Evolutionary conservation across 2,888 invertebrate species (phyloP).

Genomic region (Seira ritae): DNA sequence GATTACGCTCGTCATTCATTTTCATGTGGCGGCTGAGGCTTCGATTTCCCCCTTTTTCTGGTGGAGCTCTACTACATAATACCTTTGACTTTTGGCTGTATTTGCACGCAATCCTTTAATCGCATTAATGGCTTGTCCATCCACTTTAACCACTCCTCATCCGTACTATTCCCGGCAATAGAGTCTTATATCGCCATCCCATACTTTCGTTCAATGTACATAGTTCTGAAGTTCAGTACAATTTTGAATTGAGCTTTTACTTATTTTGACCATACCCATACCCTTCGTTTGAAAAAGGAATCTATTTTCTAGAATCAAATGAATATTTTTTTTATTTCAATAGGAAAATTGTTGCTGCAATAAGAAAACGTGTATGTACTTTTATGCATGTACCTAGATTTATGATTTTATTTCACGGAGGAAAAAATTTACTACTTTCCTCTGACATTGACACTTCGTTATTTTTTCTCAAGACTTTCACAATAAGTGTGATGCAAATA

Average conservation of each 20-base stretch:
- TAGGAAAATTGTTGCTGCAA: too few relatives aligned
- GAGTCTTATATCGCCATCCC: neutral
- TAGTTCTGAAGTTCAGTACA: too few relatives aligned
- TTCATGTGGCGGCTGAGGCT: slow-evolving; percentile 25
- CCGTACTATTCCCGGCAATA: neutral
- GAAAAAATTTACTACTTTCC: too few relatives aligned
- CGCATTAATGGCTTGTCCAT: slow-evolving; percentile 71
- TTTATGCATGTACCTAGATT: too few relatives aligned
- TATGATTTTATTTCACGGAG: too few relatives aligned
- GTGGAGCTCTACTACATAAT: neutral
- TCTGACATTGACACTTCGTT: slow-evolving; percentile 31
- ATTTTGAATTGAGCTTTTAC: too few relatives aligned
- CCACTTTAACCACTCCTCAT: slow-evolving; percentile 37
- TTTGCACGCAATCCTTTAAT: slow-evolving; percentile 72
- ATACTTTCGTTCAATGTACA: too few relatives aligned
- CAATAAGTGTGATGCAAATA: neutral
- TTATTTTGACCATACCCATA: too few relatives aligned
- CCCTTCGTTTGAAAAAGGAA: too few relatives aligned
- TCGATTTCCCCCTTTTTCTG: slow-evolving; percentile 19
- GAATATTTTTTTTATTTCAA: too few relatives aligned
- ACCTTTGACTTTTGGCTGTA: slow-evolving; percentile 29
- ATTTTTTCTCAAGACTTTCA: slow-evolving; percentile 5
- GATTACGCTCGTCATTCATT: slow-evolving; percentile 8
- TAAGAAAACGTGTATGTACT: too few relatives aligned
- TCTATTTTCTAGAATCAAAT: too few relatives aligned